Percentiles rank a stretch among this genome's conserved stretches.
Evolutionary conservation across 2,113 vertebrate genomes (phyloP).

Genomic region (Myiopsitta monachus): DNA sequence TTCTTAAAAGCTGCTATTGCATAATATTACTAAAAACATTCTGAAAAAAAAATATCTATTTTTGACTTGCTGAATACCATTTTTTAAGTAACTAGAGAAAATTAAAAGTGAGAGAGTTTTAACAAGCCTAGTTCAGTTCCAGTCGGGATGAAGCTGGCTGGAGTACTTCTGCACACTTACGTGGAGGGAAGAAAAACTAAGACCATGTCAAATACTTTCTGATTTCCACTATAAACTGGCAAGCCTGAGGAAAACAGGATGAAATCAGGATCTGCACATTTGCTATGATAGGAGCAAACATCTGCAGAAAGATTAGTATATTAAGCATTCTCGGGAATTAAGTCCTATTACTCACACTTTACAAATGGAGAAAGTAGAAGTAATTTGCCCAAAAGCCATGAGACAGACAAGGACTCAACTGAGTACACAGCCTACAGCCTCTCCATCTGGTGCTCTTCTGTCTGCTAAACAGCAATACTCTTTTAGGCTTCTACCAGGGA

Average conservation of each 20-base stretch:
- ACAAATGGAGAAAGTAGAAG: not conserved
- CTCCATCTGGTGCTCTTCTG: conserved; percentile 7
- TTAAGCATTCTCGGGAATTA: not conserved
- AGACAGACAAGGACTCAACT: not conserved
- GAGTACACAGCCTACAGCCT: not conserved
- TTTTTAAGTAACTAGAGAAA: not conserved
- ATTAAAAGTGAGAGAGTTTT: not conserved
- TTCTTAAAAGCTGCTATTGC: not conserved
- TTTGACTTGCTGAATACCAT: not conserved
- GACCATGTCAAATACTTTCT: not conserved
- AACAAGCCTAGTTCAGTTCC: not conserved
- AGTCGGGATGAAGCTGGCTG: not conserved
- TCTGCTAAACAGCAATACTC: not conserved
- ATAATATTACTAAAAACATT: not conserved
- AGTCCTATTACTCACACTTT: not conserved
- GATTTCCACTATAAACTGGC: not conserved
- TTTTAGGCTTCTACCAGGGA: not conserved
- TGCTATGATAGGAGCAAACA: not conserved
- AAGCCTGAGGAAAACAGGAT: not conserved
- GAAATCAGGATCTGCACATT: not conserved
- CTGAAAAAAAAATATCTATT: not conserved
- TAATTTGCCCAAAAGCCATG: not conserved
- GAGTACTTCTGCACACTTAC: accelerated
- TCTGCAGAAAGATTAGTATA: not conserved
- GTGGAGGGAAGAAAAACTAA: not conserved